Conservation (phyloP, 2,888 invertebrate genomes). For the Saturnia japonica region DNA sequence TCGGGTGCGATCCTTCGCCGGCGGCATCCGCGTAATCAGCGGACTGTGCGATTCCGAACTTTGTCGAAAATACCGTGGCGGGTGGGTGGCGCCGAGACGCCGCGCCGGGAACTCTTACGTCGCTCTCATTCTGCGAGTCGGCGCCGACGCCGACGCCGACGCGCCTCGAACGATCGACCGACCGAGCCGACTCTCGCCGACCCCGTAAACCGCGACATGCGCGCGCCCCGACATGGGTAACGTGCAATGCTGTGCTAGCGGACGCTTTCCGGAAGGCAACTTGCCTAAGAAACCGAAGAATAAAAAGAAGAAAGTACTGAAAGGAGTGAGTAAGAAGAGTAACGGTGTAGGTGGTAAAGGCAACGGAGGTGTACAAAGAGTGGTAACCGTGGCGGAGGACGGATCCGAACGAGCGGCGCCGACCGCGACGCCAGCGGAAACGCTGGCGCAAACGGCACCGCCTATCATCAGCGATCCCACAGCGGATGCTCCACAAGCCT, state of each 20-base stretch:
- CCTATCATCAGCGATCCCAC: constrained; percentile 42
- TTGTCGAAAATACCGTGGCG: constrained; percentile 73
- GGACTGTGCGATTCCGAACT: constrained; percentile 72
- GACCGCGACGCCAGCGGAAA: constrained; percentile 56
- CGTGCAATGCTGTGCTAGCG: constrained; percentile 81
- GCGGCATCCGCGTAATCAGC: constrained; percentile 79
- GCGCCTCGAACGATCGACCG: constrained; percentile 79
- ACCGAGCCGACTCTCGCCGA: constrained; percentile 74
- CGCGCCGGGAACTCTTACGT: constrained; percentile 61
- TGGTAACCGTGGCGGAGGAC: constrained; percentile 68
- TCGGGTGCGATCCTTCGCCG: constrained; percentile 81
- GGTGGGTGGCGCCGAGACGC: constrained; percentile 70
- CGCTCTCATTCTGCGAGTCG: constrained; percentile 77
- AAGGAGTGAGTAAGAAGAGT: constrained; percentile 59
- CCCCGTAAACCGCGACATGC: constrained; percentile 75
- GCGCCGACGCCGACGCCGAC: constrained; percentile 81
- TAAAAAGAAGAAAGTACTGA: constrained; percentile 57
- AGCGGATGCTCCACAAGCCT: constrained; percentile 33
- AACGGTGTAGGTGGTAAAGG: constrained; percentile 66
- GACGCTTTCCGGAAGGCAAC: constrained; percentile 70
- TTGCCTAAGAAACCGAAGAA: constrained; percentile 63
- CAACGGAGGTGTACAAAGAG: constrained; percentile 60
- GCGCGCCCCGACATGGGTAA: constrained; percentile 78
- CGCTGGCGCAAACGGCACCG: constrained; percentile 51
- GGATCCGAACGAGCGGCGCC: constrained; percentile 60